These are phyloP conservation scores for Clarias batrachus DNA, from an alignment of 2,113 vertebrate species.

Conservation along the genomic window DNA sequence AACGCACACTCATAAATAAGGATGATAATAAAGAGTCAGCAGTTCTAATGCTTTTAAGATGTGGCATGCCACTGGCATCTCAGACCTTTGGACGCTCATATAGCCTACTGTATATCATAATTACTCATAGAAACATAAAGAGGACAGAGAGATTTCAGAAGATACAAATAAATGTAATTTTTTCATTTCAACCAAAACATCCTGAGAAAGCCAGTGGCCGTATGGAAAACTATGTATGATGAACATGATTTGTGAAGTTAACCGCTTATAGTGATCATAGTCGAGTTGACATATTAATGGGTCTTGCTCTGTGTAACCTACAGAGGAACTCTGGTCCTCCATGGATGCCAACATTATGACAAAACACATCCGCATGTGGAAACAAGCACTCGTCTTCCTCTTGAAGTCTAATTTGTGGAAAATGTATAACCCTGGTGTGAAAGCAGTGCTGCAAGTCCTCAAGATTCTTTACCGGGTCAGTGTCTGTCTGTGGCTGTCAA, in stretches of 20 bases:
- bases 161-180: neutral
- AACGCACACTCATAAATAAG: neutral
- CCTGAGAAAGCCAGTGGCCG: neutral
- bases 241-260: neutral
- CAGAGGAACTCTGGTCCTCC: slow-evolving; percentile 62
- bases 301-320: neutral
- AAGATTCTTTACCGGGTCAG: slow-evolving; percentile 68
- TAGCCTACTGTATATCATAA: neutral
- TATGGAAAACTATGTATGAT: neutral
- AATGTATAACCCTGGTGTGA: slow-evolving; percentile 56
- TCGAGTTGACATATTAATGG: neutral
- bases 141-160: no score
- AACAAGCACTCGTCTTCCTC: slow-evolving; percentile 62
- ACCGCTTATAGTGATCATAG: neutral
- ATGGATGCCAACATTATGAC: slow-evolving; percentile 53
- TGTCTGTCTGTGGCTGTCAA: neutral
- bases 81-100: neutral
- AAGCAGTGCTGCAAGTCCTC: slow-evolving; percentile 60
- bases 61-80: neutral
- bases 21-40: neutral
- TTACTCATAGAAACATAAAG: neutral
- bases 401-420: slow-evolving; percentile 44
- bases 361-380: slow-evolving; percentile 68
- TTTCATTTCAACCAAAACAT: neutral
- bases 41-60: neutral